Conservation (phyloP, 2,888 invertebrate genomes). For the Dioctria rufipes region DNA sequence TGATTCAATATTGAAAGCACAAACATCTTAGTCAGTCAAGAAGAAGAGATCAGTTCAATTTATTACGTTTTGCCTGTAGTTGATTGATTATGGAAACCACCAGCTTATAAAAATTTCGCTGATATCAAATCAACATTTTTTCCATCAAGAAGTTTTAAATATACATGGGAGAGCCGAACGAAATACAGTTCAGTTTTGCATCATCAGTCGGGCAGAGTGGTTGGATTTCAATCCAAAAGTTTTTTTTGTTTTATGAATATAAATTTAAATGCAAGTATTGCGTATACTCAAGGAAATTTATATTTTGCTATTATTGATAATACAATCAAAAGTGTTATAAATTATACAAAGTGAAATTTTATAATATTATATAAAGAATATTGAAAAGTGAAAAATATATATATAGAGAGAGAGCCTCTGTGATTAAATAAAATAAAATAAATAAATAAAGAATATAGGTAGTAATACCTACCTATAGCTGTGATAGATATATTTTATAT, state of each 20-base stretch:
- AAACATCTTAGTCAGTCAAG: not conserved
- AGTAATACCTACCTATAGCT: too few relatives aligned
- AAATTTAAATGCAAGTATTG: not conserved
- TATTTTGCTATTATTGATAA: constrained; percentile 6
- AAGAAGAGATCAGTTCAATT: not conserved
- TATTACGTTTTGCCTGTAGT: constrained; percentile 4
- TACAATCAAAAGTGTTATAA: constrained; percentile 14
- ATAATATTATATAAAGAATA: not conserved
- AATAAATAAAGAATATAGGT: too few relatives aligned
- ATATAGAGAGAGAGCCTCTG: not conserved
- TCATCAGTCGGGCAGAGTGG: constrained; percentile 46
- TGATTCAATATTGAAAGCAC: not conserved
- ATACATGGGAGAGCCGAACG: constrained; percentile 34
- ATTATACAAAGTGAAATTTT: constrained; percentile 4
- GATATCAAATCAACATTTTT: constrained; percentile 38
- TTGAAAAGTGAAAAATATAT: constrained; percentile 4
- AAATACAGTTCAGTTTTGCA: constrained; percentile 57
- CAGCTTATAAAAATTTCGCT: constrained; percentile 21
- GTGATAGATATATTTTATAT: too few relatives aligned
- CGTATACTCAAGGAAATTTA: not conserved
- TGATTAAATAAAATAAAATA: not conserved
- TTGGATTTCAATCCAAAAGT: not conserved
- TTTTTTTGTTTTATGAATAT: not conserved
- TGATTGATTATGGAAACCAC: constrained; percentile 14
- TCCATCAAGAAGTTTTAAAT: constrained; percentile 46